Base-by-base conservation (phyloP, 2,888 invertebrate species). In the Pollenia angustigena region DNA sequence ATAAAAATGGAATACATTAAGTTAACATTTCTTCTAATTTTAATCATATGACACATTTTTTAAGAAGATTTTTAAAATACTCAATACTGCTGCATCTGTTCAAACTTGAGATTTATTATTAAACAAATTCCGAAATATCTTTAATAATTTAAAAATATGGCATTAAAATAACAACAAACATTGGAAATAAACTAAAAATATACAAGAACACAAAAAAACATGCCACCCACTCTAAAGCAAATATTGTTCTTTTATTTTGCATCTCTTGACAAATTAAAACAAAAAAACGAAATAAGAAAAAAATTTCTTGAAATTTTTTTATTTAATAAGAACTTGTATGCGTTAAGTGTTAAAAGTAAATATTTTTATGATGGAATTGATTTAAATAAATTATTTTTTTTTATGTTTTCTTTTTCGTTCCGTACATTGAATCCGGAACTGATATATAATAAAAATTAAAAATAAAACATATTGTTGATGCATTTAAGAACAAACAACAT, bases 351-450 rank as follows among this genome's bases (percentile, higher is more conserved):
- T 81, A 14, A 42, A 74, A 44, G 62, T 69, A 69, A 75, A 76
- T 68, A 69, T 50, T 78, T 72, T 54, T 58, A 44, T 58, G 62
- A 56, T 44, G 62, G 54, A 83, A 78, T 71, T 60, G 78, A 64
- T 56, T 50, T 50, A 66, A 79, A 54, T 69, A 54, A 56, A 83
- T 6, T 32, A 32, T 6, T 32, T 23, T 32, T 54, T 60, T 42
- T 1, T 16, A 16, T 60, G 18, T 18, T 1, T n/a, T 50, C 12
- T 54, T 32, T 9, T 66, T 60, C 60, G 52, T 60, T 74, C 42
- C 69, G 81, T 72, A 48, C 79, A 74, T 54, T 85, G 78, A 85
- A 85, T 83, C 79, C 86, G 86, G 86, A 83, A 87, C 83, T 82
- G 74, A 14, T 58, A 11, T 46, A 71, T 56, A 75, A 75, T 75